phyloP scores from a whole-genome alignment of 2,888 invertebrate species.

The Brachypterus glaber region DNA sequence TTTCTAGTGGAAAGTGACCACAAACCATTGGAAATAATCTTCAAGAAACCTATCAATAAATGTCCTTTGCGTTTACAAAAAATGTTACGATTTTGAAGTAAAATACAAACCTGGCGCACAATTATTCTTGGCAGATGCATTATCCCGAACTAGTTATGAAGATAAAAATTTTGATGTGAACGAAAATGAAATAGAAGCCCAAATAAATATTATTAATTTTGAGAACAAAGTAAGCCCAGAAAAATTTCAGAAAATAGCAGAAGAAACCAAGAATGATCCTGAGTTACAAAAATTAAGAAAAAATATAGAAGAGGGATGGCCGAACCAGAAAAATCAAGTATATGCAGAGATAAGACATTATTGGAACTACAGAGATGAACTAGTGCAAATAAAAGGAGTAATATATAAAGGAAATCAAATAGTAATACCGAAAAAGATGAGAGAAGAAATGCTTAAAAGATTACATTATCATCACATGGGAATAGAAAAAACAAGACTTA shows the following conservation, averaged over 20 bases:
- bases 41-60: constrained; percentile 14
- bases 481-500: constrained; percentile 4
- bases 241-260: constrained; percentile 3
- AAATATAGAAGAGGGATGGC: constrained; percentile 12
- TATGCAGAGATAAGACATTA: constrained; percentile 3
- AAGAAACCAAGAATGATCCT: constrained; percentile 7
- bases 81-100: constrained; percentile 16
- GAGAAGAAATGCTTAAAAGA: constrained; percentile 8
- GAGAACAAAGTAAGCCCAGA: constrained; percentile 1
- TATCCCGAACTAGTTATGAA: constrained; percentile 9
- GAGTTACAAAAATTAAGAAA: constrained; percentile 10
- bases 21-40: constrained; percentile 15
- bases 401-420: constrained; percentile 8
- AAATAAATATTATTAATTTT: background rate
- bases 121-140: constrained; percentile 14
- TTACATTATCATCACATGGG: constrained; percentile 10
- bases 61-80: constrained; percentile 14
- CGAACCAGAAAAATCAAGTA: constrained; percentile 8
- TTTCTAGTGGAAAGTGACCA: too few species aligned
- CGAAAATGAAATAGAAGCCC: constrained; percentile 4
- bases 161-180: constrained; percentile 6
- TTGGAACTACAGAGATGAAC: constrained; percentile 8
- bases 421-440: constrained; percentile 8
- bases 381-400: constrained; percentile 6
- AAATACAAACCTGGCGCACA: constrained; percentile 18